Evolutionary conservation across 2,888 invertebrate species (phyloP), one percentile per base, ranked within the genome.

Genomic region (Prosopocoilus inquinatus): DNA sequence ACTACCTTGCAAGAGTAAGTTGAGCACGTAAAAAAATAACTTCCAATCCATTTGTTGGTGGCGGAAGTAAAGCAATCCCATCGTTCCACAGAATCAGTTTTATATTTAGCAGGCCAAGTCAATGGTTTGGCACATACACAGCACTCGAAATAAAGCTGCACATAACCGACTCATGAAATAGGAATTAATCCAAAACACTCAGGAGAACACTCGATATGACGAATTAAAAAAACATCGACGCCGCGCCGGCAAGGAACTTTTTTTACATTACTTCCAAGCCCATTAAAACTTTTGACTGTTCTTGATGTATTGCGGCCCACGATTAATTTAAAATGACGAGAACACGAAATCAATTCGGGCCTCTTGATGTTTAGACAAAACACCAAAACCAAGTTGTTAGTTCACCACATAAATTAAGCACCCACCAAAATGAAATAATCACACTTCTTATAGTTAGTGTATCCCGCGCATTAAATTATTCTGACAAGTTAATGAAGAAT

Each of bases 121-220:
- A 50, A 57, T 61, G 55, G 60, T 65, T 67, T 67, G 68, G 66
- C 68, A 68, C 68, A 60, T 50, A 53, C 52, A 64, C 66, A 62
- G 63, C 43, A 47, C 45, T 39, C 44, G 34, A 44, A 50, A 32
- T 32, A 53, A 49, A 55, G 46, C 11, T 41, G 34, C 47, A 44
- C 47, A 48, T 46, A 41, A 46, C 53, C 45, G 46, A 16, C 20
- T 33, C 53, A 46, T 28, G 20, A 28, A 28, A 28, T 56, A 47
- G 44, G 34, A 49, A 43, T 35, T 47, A 16, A 16, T 13, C 8
- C 41, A 2, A 16, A 41, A 41, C 9, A 15, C 41, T 41, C 8
- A 16, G 8, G 13, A 15, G 5, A 41, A 2, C 16, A 13, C 13
- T 38, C 38, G 38, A 12, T 34, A 34, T 7, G 20, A 28, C 7